Evolutionary conservation across 1,140 invertebrate species (phyloP).

Genomic region (Diabrotica undecimpunctata): DNA sequence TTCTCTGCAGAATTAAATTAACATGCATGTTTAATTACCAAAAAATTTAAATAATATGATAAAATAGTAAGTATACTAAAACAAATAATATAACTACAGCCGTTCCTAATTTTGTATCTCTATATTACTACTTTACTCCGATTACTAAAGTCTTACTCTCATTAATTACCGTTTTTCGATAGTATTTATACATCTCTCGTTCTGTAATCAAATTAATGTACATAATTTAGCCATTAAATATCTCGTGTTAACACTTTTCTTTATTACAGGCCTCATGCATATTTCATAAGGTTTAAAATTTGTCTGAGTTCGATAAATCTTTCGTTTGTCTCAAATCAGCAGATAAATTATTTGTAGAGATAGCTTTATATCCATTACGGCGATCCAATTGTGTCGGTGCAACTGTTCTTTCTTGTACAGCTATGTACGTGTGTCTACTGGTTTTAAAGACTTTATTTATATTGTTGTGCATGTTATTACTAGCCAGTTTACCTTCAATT

Average conservation of each 20-base stretch:
- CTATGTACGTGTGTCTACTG: background rate
- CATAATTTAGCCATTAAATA: conserved; percentile 15
- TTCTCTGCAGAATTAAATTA: no score
- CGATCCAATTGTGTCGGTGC: background rate
- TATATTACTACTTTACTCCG: no score
- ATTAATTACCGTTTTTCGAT: no score
- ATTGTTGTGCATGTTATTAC: no score
- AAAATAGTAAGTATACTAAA: no score
- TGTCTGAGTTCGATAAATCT: conserved; percentile 7
- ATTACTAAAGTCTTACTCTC: no score
- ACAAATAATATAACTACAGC: no score
- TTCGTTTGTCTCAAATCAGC: conserved; percentile 3
- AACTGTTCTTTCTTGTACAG: background rate
- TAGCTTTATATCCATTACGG: background rate
- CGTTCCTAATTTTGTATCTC: no score
- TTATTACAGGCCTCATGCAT: conserved; percentile 11
- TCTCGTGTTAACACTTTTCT: conserved; percentile 11
- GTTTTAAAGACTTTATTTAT: no score
- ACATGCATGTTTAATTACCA: no score
- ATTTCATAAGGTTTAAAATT: conserved; percentile 10
- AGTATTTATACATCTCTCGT: background rate
- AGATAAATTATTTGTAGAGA: background rate
- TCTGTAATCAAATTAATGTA: conserved; percentile 7
- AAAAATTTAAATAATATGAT: no score
- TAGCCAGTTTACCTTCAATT: no score